Conservation (phyloP, 2,888 invertebrate genomes). For the Rhagonycha lutea region DNA sequence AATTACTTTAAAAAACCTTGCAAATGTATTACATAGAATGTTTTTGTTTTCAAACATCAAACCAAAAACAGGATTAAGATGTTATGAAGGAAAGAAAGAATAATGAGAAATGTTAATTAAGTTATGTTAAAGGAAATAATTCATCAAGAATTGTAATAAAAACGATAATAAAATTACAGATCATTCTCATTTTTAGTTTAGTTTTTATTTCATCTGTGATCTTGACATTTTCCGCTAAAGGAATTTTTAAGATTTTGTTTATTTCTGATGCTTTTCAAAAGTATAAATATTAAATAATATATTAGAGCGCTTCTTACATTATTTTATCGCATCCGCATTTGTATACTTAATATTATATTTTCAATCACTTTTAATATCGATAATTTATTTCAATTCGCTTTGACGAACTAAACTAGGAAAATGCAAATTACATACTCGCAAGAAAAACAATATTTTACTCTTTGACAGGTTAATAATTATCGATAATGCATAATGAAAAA, state of each 20-base stretch:
- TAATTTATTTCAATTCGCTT: not conserved
- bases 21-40: not conserved
- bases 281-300: slow-evolving; percentile 7
- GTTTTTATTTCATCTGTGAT: slow-evolving; percentile 4
- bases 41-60: not conserved
- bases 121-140: not conserved
- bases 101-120: not conserved
- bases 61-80: not conserved
- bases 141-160: not conserved
- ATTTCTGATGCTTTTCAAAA: slow-evolving; percentile 1
- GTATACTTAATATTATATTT: not conserved
- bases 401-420: not conserved
- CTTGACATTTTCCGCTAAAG: slow-evolving; percentile 8
- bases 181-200: not conserved
- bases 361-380: not conserved
- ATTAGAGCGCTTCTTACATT: slow-evolving; percentile 4
- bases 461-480: not conserved
- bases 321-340: not conserved
- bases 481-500: not conserved
- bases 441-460: not conserved
- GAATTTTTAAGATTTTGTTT: slow-evolving; percentile 8
- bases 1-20: not conserved
- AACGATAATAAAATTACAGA: slow-evolving; percentile 5
- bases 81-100: not conserved
- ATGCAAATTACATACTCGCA: not conserved